A percentile compares a stretch with the other conserved stretches of the same genome.
These are phyloP conservation scores for Drosophila kambysellisi DNA, from an alignment of 2,888 invertebrate species.

Conservation along the genomic window DNA sequence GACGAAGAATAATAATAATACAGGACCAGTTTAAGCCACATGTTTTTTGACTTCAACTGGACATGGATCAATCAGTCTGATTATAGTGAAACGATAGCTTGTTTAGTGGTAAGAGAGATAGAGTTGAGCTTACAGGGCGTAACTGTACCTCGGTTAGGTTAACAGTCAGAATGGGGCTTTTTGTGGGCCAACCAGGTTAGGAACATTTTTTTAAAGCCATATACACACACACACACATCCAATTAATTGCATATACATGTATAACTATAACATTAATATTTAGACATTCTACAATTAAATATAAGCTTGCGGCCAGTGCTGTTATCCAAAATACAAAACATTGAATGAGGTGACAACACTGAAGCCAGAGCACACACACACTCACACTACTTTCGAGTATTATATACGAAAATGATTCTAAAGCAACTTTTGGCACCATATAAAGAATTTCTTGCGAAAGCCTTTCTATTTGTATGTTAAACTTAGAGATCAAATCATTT, in stretches of 20 bases:
- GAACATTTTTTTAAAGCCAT: constrained; percentile 61
- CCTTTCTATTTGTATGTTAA: constrained; percentile 57
- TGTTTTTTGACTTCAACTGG: constrained; percentile 59
- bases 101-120: constrained; percentile 45
- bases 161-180: constrained; percentile 23
- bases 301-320: constrained; percentile 31
- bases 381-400: constrained; percentile 42
- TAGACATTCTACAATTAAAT: constrained; percentile 43
- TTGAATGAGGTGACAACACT: constrained; percentile 16
- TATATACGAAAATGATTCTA: constrained; percentile 36
- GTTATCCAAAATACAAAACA: constrained; percentile 6
- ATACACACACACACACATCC: constrained; percentile 62
- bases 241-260: constrained; percentile 43
- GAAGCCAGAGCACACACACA: constrained; percentile 8
- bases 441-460: constrained; percentile 58
- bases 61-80: constrained; percentile 55
- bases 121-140: constrained; percentile 45
- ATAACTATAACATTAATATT: constrained; percentile 42
- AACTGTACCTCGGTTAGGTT: constrained; percentile 50
- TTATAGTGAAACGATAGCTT: constrained; percentile 61
- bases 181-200: constrained; percentile 31
- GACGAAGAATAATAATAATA: constrained; percentile 1
- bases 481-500: constrained; percentile 20
- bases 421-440: constrained; percentile 37
- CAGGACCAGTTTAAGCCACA: constrained; percentile 33